Base-by-base conservation (phyloP, 2,113 vertebrate genomes). In the Anser brachyrhynchus region DNA sequence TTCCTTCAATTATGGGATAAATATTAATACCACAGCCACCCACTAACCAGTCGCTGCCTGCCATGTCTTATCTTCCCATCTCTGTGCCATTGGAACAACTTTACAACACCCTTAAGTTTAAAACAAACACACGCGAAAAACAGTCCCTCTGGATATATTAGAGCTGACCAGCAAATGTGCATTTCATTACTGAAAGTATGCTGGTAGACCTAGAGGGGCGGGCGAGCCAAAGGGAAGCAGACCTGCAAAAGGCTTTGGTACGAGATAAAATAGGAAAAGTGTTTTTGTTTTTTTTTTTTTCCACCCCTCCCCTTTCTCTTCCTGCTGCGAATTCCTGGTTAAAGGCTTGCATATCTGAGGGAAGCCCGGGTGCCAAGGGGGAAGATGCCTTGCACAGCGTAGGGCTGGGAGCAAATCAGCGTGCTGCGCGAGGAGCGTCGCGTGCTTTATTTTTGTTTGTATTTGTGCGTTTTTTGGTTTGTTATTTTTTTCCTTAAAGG, bases 131-230 rank as follows among this genome's bases (percentile, higher is more conserved):
- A 82, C 3, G 1, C 20, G 9, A 71, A 89, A 92, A n/a, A 57
- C 55, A 62, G 94, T 92, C 92, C 91, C 92, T 82, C 51, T 80
- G 96, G 92, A 67, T 93, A 28, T 41, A 55, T 95, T 91, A 93
- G 55, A 81, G 84, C 89, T 96, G 96, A 96, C 93, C 95, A 90
- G 84, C 71, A 96, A 96, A 97, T 91, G 78, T 96, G 95, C 71
- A 57, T 91, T 95, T 96, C 87, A 91, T 96, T 96, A 92, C 84
- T 77, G 59, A 51, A 95, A 95, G 18, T 77, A 91, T 90, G 81
- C 87, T 83, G 92, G 74, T 84, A 96, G 91, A 91, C 90, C 93
- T 73, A 90, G 79, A 77, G 67, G 12, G 77, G 64, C 0, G 4
- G 79, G 80, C 1, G 55, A 94, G 81, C 95, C 95, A 93, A 92